Conservation (phyloP, 1,140 invertebrate genomes). For the Nebria ingens region DNA sequence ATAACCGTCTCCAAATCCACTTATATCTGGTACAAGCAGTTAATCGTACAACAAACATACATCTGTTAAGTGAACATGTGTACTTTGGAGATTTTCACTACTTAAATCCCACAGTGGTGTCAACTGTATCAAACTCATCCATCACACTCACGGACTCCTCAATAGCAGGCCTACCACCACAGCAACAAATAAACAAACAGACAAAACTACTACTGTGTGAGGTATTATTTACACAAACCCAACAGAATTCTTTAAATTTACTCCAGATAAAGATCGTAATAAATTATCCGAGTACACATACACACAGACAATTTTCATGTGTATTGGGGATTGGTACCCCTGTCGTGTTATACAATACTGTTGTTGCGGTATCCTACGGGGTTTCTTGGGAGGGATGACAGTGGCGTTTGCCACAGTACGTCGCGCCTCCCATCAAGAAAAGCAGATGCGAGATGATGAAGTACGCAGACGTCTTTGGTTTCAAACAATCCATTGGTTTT, state of each 20-base stretch:
- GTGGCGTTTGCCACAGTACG: no score
- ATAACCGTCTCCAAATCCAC: not conserved
- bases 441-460: no score
- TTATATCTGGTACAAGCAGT: not conserved
- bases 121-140: not conserved
- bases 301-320: no score
- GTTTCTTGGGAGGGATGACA: not conserved
- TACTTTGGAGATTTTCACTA: not conserved
- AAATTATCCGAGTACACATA: no score
- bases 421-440: no score
- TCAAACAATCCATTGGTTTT: no score
- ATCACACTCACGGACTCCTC: not conserved
- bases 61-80: not conserved
- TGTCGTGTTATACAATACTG: not conserved
- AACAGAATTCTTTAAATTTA: not conserved
- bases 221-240: not conserved
- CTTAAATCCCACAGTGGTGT: not conserved
- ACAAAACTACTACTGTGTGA: not conserved
- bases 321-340: no score
- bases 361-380: no score
- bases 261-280: not conserved
- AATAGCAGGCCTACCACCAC: not conserved
- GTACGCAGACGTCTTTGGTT: no score
- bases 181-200: not conserved
- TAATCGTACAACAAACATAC: not conserved